Evolutionary conservation across 2,797 vertebrate species (phyloP), one percentile per base, ranked within the genome.

Genomic region (Falco cherrug): DNA sequence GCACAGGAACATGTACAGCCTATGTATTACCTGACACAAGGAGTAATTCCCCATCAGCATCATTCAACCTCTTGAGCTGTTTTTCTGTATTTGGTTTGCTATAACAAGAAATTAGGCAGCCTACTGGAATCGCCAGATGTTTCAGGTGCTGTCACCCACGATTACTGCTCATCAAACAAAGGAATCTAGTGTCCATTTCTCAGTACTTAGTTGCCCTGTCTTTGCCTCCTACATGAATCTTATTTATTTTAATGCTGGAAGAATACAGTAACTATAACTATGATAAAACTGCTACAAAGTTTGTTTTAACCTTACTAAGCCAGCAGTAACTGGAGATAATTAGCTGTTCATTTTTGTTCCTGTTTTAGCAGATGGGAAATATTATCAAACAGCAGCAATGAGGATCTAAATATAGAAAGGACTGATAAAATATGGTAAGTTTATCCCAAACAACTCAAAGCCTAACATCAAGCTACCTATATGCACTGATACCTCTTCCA

Each of bases 31-130:
- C 59, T 11, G 16, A 78, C 68, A 84, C 88, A 96, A 97, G 84
- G 43, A 97, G 67, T 93, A 65, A 93, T 92, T 97, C 85, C 77
- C 79, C 63, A 51, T 86, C 84, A 59, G 37, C 56, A 84, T 56
- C 39, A 73, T 73, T 69, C 51, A 84, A 78, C 67, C 47, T 93
- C 76, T 13, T 71, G 45, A 70, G 67, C 90, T 59, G n/a, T 24
- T 20, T 80, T 57, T 92, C 87, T 64, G 70, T 50, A 91, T 89
- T 88, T 95, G 87, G 98, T 97, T 71, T 86, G 50, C 90, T 75
- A 88, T 94, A 80, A 95, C 60, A 96, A 95, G 92, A 96, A 93
- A 96, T 88, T 80, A 92, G 41, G 84, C 54, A 96, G 71, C 47
- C 75, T 77, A 64, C 22, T 89, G 63, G 90, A 97, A 97, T 6